A percentile compares a stretch with the other conserved stretches of the same genome.
These are phyloP conservation scores for Rhagologus leucostigma DNA, from an alignment of 2,113 vertebrate species.

Conservation along the genomic window DNA sequence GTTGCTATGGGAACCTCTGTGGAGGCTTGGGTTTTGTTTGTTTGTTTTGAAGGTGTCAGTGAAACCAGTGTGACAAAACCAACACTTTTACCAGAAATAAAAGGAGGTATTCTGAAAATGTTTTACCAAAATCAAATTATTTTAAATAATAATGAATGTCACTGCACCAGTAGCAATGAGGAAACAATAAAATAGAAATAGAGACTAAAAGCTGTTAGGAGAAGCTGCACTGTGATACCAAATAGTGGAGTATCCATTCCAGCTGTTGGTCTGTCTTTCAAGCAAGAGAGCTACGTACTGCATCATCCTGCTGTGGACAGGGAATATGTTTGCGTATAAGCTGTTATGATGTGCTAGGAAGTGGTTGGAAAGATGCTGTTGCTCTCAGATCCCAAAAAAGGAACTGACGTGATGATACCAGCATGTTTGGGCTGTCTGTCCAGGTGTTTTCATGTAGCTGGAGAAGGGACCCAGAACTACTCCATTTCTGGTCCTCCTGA, in stretches of 20 bases:
- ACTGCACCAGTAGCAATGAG: not conserved
- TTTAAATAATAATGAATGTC: not conserved
- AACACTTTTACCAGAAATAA: not conserved
- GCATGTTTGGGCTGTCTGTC: not conserved
- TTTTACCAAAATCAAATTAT: not conserved
- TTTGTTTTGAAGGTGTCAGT: not conserved
- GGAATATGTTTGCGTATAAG: not conserved
- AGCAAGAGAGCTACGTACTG: not conserved
- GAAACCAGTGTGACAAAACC: not conserved
- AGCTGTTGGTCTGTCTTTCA: not conserved
- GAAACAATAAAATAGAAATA: not conserved
- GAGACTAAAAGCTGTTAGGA: not conserved
- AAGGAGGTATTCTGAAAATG: not conserved
- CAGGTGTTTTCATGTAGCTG: not conserved
- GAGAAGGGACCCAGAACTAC: not conserved
- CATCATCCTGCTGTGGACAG: not conserved
- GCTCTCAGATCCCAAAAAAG: not conserved
- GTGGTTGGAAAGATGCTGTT: not conserved
- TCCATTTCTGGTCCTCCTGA: not conserved
- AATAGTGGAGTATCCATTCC: not conserved
- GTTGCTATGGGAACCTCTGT: not conserved
- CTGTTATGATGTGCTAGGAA: not conserved
- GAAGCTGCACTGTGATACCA: not conserved
- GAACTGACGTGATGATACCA: not conserved
- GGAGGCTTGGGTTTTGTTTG: not conserved